Conservation (phyloP, 2,113 vertebrate species). For the Noturus placidus region DNA sequence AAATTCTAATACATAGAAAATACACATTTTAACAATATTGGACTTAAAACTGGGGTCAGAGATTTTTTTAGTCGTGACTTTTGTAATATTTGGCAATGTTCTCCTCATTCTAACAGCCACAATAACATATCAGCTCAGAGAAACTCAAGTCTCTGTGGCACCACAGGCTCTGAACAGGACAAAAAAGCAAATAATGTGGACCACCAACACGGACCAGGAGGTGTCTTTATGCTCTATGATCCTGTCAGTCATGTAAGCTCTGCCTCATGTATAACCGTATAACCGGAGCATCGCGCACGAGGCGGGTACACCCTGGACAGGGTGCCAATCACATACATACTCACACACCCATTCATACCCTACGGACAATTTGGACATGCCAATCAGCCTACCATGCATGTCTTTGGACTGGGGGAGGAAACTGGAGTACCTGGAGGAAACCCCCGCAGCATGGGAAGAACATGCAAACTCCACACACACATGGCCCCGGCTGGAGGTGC, state of each 20-base stretch:
- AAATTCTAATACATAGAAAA: neutral
- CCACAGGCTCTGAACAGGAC: slow-evolving; percentile 6
- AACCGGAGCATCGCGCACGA: no score
- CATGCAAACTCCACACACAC: no score
- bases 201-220: neutral
- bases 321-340: no score
- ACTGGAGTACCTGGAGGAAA: no score
- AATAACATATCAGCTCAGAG: neutral
- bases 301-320: no score
- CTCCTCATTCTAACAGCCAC: neutral
- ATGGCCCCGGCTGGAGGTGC: no score
- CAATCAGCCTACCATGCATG: no score
- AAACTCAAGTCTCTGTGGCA: slow-evolving; percentile 2
- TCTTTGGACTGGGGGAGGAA: no score
- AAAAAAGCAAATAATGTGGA: neutral
- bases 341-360: no score
- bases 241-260: neutral
- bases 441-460: no score
- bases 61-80: neutral
- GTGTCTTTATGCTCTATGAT: neutral
- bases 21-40: neutral
- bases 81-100: neutral
- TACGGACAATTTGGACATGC: no score
- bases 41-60: neutral
- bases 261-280: neutral